phyloP scores from a whole-genome alignment of 2,888 invertebrate genomes.

The Schizaphis graminum region DNA sequence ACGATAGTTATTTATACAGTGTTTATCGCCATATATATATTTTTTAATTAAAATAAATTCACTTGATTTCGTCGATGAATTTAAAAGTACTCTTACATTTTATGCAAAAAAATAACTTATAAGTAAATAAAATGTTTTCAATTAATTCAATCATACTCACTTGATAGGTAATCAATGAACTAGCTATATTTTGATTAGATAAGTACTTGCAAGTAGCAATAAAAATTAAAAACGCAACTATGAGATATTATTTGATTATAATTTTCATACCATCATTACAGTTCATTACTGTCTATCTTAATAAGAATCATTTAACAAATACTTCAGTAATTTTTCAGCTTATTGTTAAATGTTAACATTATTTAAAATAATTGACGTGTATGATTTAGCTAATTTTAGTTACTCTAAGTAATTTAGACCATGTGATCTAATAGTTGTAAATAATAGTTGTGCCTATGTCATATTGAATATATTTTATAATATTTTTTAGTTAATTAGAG shows the following conservation, averaged over 20 bases:
- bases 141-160: not conserved
- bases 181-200: not conserved
- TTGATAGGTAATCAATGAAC: not conserved
- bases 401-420: not conserved
- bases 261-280: not conserved
- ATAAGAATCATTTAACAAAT: not conserved
- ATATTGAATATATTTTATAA: not conserved
- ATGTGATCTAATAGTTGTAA: not conserved
- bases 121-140: not conserved
- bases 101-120: not conserved
- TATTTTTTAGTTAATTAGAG: not conserved
- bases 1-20: too few species aligned
- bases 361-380: not conserved
- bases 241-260: not conserved
- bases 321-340: not conserved
- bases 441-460: not conserved
- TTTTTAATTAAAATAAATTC: not conserved
- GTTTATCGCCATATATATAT: not conserved
- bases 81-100: not conserved
- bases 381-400: not conserved
- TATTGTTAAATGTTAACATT: not conserved
- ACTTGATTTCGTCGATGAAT: not conserved
- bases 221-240: not conserved
- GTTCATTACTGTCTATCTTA: conserved; percentile 15
- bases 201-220: too few species aligned